Evolutionary conservation across 2,888 invertebrate species (phyloP).

Genomic region (Drosophila lutescens): DNA sequence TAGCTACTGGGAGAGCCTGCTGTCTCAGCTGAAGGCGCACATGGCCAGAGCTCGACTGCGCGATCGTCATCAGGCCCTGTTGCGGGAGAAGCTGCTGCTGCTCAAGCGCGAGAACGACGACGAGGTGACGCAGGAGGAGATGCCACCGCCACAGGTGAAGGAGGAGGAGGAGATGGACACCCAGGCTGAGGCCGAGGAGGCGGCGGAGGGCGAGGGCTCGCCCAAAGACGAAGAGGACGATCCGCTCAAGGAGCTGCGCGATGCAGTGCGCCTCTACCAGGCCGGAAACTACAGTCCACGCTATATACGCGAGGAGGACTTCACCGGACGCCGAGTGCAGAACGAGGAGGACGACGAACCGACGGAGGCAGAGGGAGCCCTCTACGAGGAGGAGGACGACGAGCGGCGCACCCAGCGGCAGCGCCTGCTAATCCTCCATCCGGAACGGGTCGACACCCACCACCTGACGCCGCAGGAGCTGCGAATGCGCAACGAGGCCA

Average conservation of each 20-base stretch:
- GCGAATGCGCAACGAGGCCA: slow-evolving; percentile 91
- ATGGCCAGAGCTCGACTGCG: slow-evolving; percentile 96
- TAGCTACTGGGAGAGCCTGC: slow-evolving; percentile 98
- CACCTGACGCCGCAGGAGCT: slow-evolving; percentile 84
- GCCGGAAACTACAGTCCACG: slow-evolving; percentile 94
- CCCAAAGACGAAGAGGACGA: slow-evolving; percentile 14
- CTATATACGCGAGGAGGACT: slow-evolving; percentile 85
- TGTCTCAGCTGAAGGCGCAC: slow-evolving; percentile 97
- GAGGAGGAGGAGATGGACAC: slow-evolving; percentile 58
- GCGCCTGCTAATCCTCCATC: slow-evolving; percentile 65
- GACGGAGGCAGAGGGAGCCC: slow-evolving; percentile 52
- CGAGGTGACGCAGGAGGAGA: slow-evolving; percentile 77
- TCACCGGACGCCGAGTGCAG: slow-evolving; percentile 50
- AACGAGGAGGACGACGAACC: slow-evolving; percentile 52
- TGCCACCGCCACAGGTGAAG: slow-evolving; percentile 70
- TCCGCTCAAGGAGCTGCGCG: slow-evolving; percentile 53
- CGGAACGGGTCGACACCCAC: slow-evolving; percentile 68
- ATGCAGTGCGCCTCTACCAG: slow-evolving; percentile 86
- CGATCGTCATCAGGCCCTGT: slow-evolving; percentile 95
- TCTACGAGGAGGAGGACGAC: slow-evolving; percentile 63
- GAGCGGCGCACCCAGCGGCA: slow-evolving; percentile 56
- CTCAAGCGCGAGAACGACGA: slow-evolving; percentile 93
- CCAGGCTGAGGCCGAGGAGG: neutral
- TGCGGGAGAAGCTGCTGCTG: slow-evolving; percentile 93
- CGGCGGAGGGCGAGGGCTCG: neutral